phyloP scores from a whole-genome alignment of 2,888 invertebrate genomes.

The Standfussiana lucernea region DNA sequence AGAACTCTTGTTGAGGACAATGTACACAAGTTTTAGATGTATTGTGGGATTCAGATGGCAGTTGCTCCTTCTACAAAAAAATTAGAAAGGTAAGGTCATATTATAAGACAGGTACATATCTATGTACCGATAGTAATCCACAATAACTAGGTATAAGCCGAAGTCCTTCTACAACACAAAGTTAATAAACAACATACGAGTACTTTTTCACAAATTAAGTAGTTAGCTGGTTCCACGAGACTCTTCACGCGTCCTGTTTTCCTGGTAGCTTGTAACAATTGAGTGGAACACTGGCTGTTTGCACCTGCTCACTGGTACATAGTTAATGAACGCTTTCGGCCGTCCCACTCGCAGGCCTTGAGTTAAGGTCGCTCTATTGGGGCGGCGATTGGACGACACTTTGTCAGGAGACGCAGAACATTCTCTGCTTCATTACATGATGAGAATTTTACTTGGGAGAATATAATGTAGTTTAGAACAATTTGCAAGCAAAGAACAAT shows the following conservation, averaged over 20 bases:
- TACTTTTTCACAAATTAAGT: neutral
- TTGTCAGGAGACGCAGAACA: slow-evolving; percentile 13
- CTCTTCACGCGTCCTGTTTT: neutral
- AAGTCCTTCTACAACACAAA: neutral
- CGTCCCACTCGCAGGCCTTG: slow-evolving; percentile 31
- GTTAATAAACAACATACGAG: neutral
- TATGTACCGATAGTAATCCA: neutral
- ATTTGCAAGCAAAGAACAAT: neutral
- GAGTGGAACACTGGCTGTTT: slow-evolving; percentile 21
- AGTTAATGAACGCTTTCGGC: slow-evolving; percentile 55
- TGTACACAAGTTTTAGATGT: neutral
- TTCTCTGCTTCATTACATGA: neutral
- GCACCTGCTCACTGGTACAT: slow-evolving; percentile 62
- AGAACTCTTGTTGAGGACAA: slow-evolving; percentile 4
- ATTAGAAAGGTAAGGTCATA: neutral
- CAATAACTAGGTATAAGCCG: neutral
- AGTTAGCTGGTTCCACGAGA: neutral
- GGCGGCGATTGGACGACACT: slow-evolving; percentile 9
- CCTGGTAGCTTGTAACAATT: slow-evolving; percentile 38
- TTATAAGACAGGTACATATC: no score
- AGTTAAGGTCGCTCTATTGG: slow-evolving; percentile 45
- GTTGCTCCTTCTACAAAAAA: neutral
- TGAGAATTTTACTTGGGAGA: neutral
- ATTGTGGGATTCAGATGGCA: neutral
- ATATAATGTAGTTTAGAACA: neutral